These are phyloP conservation scores for Dendrolimus houi DNA, from an alignment of 2,888 invertebrate species.

Conservation along the genomic window DNA sequence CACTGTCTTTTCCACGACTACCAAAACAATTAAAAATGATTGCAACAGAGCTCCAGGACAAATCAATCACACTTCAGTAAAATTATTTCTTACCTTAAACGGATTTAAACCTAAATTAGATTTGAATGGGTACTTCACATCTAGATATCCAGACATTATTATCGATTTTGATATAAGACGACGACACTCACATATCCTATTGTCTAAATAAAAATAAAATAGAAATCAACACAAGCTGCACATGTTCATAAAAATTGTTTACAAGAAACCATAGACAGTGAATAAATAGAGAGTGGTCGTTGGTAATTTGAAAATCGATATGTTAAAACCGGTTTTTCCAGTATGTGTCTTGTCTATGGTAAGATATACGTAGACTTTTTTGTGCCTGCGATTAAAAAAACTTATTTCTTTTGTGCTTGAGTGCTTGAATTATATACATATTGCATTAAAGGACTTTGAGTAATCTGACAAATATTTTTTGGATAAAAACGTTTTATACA, in stretches of 20 bases:
- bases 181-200: constrained; percentile 13
- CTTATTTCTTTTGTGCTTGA: not conserved
- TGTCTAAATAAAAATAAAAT: constrained; percentile 11
- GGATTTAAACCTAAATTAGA: constrained; percentile 78
- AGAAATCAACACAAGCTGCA: constrained; percentile 21
- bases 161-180: constrained; percentile 15
- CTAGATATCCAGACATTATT: constrained; percentile 76
- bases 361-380: too few relatives aligned
- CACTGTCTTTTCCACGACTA: constrained; percentile 81
- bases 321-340: constrained; percentile 26
- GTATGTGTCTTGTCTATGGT: constrained; percentile 8
- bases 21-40: constrained; percentile 26
- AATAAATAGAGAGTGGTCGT: constrained; percentile 73
- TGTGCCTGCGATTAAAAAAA: not conserved
- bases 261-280: constrained; percentile 45
- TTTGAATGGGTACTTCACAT: constrained; percentile 79
- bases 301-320: constrained; percentile 37
- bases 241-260: constrained; percentile 37
- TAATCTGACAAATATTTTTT: too few relatives aligned
- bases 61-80: constrained; percentile 4
- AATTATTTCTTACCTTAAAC: constrained; percentile 73
- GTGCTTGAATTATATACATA: not conserved
- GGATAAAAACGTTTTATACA: too few relatives aligned
- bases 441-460: too few relatives aligned
- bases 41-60: not conserved